Evolutionary conservation across 1,140 invertebrate species (phyloP), one percentile per base, ranked within the genome.

Genomic region (Sarcophaga bullata): DNA sequence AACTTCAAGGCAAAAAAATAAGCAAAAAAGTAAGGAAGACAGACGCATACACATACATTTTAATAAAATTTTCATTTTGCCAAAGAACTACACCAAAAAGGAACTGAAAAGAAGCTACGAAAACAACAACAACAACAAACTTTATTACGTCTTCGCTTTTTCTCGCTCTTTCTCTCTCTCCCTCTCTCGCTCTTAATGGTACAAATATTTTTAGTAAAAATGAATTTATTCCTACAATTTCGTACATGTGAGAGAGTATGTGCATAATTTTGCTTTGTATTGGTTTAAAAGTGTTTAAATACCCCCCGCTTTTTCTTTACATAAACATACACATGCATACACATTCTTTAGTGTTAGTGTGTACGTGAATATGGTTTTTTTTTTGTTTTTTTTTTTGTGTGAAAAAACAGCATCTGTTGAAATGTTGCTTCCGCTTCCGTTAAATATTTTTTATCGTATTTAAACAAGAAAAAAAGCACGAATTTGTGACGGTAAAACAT

Each of bases 351-450:
- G 54, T 58, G 11, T 58, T 58, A 58, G 54, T 68, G 2, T 68
- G 17, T n/a, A 19, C 19, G 62, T 68, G 17, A 19, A 19, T 19
- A 19, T 19, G n/a, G 62, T n/a, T 17, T 68, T n/a, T n/a, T n/a
- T n/a, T n/a, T n/a, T n/a, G n/a, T n/a, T n/a, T n/a, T n/a, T n/a
- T n/a, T n/a, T 68, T 68, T 19, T 19, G 19, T 68, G 8, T 68
- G 19, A n/a, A 76, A 76, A 76, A 48, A 9, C 46, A 76, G 73
- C 73, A 76, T 76, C 73, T 76, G 73, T 49, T 76, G 47, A 76
- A 76, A 76, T 76, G 73, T 48, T 48, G 47, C 73, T 76, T 76
- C 73, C 47, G 73, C 17, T 76, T 76, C 73, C 73, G 73, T 76
- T 76, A 13, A n/a, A 15, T 47, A 49, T 76, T 68, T 76, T 25